phyloP scores from a whole-genome alignment of 2,888 invertebrate genomes.

The Microplitis manilae region DNA sequence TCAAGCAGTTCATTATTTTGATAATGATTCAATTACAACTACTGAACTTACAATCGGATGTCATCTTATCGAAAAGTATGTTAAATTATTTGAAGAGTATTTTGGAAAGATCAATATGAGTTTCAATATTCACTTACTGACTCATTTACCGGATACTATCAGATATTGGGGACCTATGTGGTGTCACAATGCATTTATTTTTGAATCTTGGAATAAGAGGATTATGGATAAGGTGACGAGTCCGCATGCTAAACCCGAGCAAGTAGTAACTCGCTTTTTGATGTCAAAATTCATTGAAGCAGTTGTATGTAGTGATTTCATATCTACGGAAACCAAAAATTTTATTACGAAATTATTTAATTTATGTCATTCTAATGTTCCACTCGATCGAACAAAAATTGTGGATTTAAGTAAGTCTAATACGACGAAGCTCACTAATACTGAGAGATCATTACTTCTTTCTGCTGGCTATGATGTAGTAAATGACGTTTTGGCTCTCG shows the following conservation, averaged over 20 bases:
- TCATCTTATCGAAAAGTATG: conserved; percentile 10
- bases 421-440: too few relatives aligned
- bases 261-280: conserved; percentile 14
- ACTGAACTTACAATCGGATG: not conserved
- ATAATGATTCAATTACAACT: not conserved
- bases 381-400: not conserved
- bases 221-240: conserved; percentile 8
- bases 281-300: conserved; percentile 17
- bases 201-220: conserved; percentile 12
- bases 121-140: conserved; percentile 23
- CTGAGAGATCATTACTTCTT: too few relatives aligned
- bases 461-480: not conserved
- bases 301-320: not conserved
- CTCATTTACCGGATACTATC: conserved; percentile 12
- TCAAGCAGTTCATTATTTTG: not conserved
- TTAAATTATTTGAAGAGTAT: conserved; percentile 10
- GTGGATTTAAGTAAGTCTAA: too few relatives aligned
- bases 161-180: conserved; percentile 23
- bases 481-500: not conserved
- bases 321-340: not conserved
- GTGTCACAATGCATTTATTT: conserved; percentile 21
- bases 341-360: not conserved
- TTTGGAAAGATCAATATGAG: conserved; percentile 21
- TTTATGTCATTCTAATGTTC: not conserved
- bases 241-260: conserved; percentile 1